These are phyloP conservation scores for Enteromius fasciolatus DNA, from an alignment of 2,797 vertebrate species.

Conservation along the genomic window DNA sequence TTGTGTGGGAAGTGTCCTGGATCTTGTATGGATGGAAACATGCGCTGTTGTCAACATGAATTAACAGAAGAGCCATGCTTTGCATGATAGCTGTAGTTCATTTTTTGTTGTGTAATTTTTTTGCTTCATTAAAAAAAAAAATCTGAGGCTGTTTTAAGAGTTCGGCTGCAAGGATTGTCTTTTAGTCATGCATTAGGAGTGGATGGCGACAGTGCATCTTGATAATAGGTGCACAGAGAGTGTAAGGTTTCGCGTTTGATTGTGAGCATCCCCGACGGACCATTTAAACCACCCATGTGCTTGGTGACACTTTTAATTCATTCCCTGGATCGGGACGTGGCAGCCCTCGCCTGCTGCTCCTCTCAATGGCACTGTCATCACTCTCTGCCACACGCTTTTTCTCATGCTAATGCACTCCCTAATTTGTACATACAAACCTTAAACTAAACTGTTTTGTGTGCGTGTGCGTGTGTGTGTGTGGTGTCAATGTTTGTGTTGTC, in stretches of 20 bases:
- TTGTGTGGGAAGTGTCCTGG: conserved; percentile 42
- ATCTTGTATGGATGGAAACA: conserved; percentile 11
- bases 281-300: conserved; percentile 34
- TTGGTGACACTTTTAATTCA: conserved; percentile 30
- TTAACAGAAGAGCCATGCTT: background rate
- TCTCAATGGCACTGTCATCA: conserved; percentile 40
- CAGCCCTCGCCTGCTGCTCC: conserved; percentile 35
- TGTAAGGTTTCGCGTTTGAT: background rate
- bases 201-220: background rate
- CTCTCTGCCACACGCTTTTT: conserved; percentile 41
- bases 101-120: background rate
- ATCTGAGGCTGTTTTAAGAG: background rate
- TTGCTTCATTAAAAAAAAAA: background rate
- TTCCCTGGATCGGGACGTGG: conserved; percentile 23
- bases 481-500: background rate
- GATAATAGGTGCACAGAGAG: background rate
- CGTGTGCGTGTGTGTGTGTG: conserved; percentile 17
- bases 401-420: conserved; percentile 47
- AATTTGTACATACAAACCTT: conserved; percentile 38
- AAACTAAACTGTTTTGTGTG: conserved; percentile 21
- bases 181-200: conserved; percentile 5
- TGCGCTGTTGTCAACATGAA: background rate
- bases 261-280: background rate
- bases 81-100: background rate
- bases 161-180: background rate